phyloP scores from a whole-genome alignment of 2,888 invertebrate species.

The Pseudanteris insignis region DNA sequence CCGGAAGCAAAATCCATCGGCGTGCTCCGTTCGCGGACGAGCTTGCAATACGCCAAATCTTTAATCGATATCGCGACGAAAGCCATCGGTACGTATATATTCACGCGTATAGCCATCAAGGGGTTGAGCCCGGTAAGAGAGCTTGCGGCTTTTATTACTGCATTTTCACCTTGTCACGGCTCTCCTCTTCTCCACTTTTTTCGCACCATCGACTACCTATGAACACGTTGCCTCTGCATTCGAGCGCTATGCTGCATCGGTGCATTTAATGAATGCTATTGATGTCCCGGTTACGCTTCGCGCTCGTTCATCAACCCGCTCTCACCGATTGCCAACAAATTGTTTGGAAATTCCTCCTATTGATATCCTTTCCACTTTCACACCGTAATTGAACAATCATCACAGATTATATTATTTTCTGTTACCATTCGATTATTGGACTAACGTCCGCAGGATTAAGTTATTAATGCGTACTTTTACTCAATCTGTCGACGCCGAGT shows the following conservation, averaged over 20 bases:
- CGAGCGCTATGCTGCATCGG: constrained; percentile 25
- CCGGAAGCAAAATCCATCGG: too few species aligned
- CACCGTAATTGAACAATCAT: too few species aligned
- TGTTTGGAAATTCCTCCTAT: constrained; percentile 16
- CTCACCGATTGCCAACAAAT: constrained; percentile 30
- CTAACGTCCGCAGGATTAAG: too few species aligned
- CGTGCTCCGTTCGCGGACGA: constrained; percentile 57
- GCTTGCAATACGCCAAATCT: constrained; percentile 62
- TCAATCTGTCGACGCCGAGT: too few species aligned
- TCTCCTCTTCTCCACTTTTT: constrained; percentile 60
- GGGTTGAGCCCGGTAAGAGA: constrained; percentile 38
- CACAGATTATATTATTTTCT: too few species aligned
- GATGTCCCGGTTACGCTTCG: constrained; percentile 36
- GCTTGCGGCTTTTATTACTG: constrained; percentile 65
- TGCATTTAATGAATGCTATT: constrained; percentile 38
- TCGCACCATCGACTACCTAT: constrained; percentile 58
- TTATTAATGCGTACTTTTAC: too few species aligned
- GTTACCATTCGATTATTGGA: too few species aligned
- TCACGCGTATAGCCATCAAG: constrained; percentile 40
- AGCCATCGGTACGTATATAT: constrained; percentile 41
- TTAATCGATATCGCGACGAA: constrained; percentile 63
- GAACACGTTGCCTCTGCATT: constrained; percentile 33
- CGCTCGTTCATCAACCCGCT: constrained; percentile 34
- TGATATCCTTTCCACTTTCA: not conserved
- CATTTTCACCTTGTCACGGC: constrained; percentile 65